Percentiles rank a stretch among this genome's conserved stretches.
Evolutionary conservation across 2,797 vertebrate genomes (phyloP).

Genomic region (Phrynocephalus vlangalii): DNA sequence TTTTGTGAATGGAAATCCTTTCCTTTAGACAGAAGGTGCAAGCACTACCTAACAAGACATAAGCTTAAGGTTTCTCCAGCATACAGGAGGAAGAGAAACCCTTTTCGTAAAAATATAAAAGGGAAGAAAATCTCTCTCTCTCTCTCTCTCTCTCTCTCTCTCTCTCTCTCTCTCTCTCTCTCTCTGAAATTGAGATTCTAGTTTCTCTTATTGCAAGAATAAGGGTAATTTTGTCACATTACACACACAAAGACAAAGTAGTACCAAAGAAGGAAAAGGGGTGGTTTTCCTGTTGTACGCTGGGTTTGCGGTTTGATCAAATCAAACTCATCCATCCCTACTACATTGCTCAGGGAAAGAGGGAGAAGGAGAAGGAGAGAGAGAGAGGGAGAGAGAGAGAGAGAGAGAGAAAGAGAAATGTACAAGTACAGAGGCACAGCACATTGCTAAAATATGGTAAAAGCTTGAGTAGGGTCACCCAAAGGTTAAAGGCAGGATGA

Average conservation of each 20-base stretch:
- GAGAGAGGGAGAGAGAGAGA: too few species aligned
- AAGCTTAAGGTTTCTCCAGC: background rate
- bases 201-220: background rate
- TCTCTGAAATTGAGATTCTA: background rate
- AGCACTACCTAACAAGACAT: background rate
- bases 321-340: background rate
- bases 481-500: background rate
- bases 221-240: background rate
- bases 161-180: background rate
- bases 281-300: background rate
- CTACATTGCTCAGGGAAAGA: background rate
- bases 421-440: background rate
- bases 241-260: background rate
- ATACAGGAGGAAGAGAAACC: too few species aligned
- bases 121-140: background rate
- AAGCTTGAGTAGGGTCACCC: background rate
- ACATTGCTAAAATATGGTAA: background rate
- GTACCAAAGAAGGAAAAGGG: background rate
- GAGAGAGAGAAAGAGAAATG: background rate
- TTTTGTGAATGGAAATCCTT: slow-evolving; percentile 8
- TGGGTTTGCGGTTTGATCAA: background rate
- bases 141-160: background rate
- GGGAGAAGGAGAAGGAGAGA: background rate
- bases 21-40: background rate
- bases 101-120: background rate